phyloP scores from a whole-genome alignment of 2,888 invertebrate genomes.

The Caenorhabditis doughertyi region DNA sequence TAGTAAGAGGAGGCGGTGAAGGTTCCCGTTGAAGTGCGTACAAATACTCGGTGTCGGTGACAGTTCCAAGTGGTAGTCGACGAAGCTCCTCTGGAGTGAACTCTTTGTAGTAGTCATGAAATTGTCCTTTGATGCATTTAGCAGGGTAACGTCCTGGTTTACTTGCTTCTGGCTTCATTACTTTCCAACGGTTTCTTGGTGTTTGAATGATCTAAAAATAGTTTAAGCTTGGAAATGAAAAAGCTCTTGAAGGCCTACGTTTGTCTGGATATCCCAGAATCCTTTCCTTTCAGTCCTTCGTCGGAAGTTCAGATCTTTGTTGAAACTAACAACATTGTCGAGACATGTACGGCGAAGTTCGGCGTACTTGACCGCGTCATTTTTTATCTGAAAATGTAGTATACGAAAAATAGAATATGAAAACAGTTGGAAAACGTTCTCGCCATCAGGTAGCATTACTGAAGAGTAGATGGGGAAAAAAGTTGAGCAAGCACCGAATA shows the following conservation, averaged over 20 bases:
- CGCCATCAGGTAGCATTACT: no score
- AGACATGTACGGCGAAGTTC: conserved; percentile 33
- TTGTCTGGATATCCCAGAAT: conserved; percentile 61
- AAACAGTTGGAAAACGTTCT: no score
- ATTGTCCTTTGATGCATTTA: conserved; percentile 95
- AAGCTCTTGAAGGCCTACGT: conserved; percentile 15
- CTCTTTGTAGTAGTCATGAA: conserved; percentile 90
- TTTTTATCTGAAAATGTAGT: conserved; percentile 40
- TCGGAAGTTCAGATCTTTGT: conserved; percentile 31
- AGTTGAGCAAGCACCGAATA: no score
- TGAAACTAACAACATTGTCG: conserved; percentile 42
- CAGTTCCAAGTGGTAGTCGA: conserved; percentile 94
- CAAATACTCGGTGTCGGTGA: conserved; percentile 86
- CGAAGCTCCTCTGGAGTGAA: conserved; percentile 92
- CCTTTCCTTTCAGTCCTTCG: conserved; percentile 32
- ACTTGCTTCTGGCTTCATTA: conserved; percentile 56
- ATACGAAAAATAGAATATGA: neutral
- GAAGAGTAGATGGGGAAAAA: no score
- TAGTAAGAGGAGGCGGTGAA: conserved; percentile 76
- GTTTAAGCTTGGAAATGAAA: neutral
- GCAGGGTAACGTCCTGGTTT: conserved; percentile 88
- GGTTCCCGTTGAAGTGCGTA: conserved; percentile 73
- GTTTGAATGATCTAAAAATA: conserved; percentile 72
- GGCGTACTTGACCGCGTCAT: conserved; percentile 32
- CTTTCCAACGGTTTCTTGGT: conserved; percentile 59